Evolutionary conservation across 2,888 invertebrate species (phyloP), one percentile per base, ranked within the genome.

Genomic region (Agonopterix alstromeriana): DNA sequence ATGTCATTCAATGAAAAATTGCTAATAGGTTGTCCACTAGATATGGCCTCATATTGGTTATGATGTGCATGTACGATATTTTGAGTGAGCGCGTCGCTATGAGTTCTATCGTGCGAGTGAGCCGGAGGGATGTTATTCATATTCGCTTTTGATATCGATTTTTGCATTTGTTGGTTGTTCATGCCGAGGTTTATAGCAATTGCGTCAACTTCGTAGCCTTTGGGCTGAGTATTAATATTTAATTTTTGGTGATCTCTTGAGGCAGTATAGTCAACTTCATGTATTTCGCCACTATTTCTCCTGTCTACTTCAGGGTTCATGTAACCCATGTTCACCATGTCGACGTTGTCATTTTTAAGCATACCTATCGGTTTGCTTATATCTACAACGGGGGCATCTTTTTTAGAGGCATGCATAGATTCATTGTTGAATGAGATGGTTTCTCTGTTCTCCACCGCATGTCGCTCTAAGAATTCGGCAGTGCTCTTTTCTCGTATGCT

Each of bases 281-380:
- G 73, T 10, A 54, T 52, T 38, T 83, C 82, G 36, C 56, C 66
- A 50, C 63, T 71, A 53, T 54, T 69, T 51, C 77, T 67, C 49
- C 80, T 70, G 14, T 82, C 84, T 43, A 56, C 62, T 2, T 88
- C 87, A 4, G 77, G 65, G 53, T 82, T 82, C 69, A 85, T 73
- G 55, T 89, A 89, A 3, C 89, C 88, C 86, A 89, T 86, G 56
- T 88, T 89, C 1, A 89, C 73, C 86, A 89, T 86, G 58, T 89
- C 89, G 40, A 86, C 72, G 54, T 75, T 77, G 53, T 87, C 84
- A 52, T 83, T 77, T 47, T 76, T 82, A 8, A 68, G 61, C 38
- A 72, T 69, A 54, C 63, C 62, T 8, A 74, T 60, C 3, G 74
- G 56, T 56, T 79, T 76, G 46, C 62, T 74, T 36, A 61, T 41